These are phyloP conservation scores for Lates japonicus DNA, from an alignment of 2,797 vertebrate genomes.

Conservation along the genomic window DNA sequence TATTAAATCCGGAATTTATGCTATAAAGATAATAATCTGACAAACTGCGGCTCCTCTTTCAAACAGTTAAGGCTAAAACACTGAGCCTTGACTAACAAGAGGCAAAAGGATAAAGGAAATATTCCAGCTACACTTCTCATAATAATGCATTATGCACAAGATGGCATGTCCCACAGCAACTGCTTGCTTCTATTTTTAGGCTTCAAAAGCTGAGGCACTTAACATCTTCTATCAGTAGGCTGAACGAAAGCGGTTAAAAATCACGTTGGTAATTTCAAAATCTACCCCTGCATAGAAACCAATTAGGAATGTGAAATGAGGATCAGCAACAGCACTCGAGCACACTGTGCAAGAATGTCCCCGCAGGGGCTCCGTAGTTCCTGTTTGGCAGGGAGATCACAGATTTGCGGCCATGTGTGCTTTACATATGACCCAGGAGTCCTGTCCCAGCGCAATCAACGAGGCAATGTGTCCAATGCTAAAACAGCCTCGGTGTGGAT, in stretches of 20 bases:
- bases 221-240: slow-evolving; percentile 57
- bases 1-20: neutral
- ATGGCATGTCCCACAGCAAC: slow-evolving; percentile 61
- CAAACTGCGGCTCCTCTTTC: neutral
- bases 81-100: slow-evolving; percentile 12
- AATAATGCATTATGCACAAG: slow-evolving; percentile 66
- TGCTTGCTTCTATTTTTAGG: slow-evolving; percentile 74
- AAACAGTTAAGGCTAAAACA: neutral
- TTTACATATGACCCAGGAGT: slow-evolving; percentile 51
- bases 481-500: slow-evolving; percentile 30
- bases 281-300: slow-evolving; percentile 64
- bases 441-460: slow-evolving; percentile 21
- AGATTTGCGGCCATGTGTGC: slow-evolving; percentile 50
- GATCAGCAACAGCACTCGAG: slow-evolving; percentile 52
- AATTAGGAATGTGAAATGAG: slow-evolving; percentile 73
- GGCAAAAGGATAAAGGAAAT: slow-evolving; percentile 28
- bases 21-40: slow-evolving; percentile 14
- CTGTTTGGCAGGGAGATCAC: slow-evolving; percentile 41
- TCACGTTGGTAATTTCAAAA: slow-evolving; percentile 56
- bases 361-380: slow-evolving; percentile 39
- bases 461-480: slow-evolving; percentile 10
- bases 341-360: slow-evolving; percentile 40
- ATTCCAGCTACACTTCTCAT: slow-evolving; percentile 42
- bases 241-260: slow-evolving; percentile 54
- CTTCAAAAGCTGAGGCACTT: slow-evolving; percentile 62